Evolutionary conservation across 2,797 vertebrate species (phyloP).

Genomic region (Pseudocheirus occidentalis): DNA sequence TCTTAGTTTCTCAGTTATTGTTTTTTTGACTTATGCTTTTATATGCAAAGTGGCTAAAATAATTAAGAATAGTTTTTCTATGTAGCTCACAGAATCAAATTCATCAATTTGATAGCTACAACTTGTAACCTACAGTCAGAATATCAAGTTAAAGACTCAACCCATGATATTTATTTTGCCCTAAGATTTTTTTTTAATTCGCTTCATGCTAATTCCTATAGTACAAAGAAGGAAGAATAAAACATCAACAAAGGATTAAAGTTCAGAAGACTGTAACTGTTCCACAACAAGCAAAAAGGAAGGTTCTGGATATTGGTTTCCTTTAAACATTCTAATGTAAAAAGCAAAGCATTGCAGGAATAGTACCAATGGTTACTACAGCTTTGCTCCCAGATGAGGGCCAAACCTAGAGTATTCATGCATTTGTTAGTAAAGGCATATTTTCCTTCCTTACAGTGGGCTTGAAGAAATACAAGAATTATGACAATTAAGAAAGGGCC

Average conservation of each 20-base stretch:
- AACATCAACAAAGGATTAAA: background rate
- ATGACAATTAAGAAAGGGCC: background rate
- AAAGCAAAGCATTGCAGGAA: rapidly evolving
- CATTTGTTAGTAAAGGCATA: rapidly evolving
- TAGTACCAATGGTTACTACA: rapidly evolving
- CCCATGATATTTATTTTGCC: background rate
- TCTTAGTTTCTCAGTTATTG: background rate
- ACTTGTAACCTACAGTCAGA: background rate
- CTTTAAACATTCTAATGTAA: background rate
- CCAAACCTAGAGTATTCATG: rapidly evolving
- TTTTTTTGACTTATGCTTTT: background rate
- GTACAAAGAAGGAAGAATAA: background rate
- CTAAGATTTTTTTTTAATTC: no score
- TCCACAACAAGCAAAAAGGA: rapidly evolving
- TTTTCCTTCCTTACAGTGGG: rapidly evolving
- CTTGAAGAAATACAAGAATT: background rate
- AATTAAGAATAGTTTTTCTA: background rate
- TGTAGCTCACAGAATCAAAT: background rate
- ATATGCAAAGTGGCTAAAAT: background rate
- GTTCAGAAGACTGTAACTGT: background rate
- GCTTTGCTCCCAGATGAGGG: rapidly evolving
- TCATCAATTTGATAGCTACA: background rate
- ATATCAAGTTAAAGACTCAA: background rate
- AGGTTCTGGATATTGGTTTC: rapidly evolving
- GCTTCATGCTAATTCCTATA: rapidly evolving